These are phyloP conservation scores for Tenebrio molitor DNA, from an alignment of 1,140 invertebrate genomes.

Conservation along the genomic window DNA sequence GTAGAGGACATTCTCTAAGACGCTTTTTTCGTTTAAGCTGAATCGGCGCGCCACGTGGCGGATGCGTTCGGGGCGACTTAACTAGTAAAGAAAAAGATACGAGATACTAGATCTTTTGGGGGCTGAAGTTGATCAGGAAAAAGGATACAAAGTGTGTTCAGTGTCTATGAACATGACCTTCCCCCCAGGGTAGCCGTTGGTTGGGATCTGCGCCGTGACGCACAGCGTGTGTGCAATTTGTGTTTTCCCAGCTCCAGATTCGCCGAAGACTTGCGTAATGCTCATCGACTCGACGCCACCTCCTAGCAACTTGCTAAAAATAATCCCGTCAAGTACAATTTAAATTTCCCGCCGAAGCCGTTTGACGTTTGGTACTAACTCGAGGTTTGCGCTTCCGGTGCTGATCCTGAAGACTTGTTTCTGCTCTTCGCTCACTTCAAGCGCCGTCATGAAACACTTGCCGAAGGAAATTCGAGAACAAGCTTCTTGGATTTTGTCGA, in stretches of 20 bases:
- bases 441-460: constrained; percentile 79
- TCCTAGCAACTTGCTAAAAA: constrained; percentile 78
- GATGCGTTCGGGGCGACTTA: constrained; percentile 80
- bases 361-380: constrained; percentile 70
- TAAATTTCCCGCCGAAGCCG: too few relatives aligned
- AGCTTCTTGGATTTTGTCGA: constrained; percentile 88
- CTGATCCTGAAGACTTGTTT: constrained; percentile 80
- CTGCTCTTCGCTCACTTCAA: constrained; percentile 80
- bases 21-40: constrained; percentile 80
- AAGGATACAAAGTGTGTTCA: constrained; percentile 87
- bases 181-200: constrained; percentile 78
- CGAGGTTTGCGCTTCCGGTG: constrained; percentile 81
- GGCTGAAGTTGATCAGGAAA: constrained; percentile 18
- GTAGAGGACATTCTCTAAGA: constrained; percentile 86
- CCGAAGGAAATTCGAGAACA: constrained; percentile 71
- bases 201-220: constrained; percentile 83
- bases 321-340: too few relatives aligned
- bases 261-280: constrained; percentile 92
- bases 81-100: constrained; percentile 34
- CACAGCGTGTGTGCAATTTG: constrained; percentile 84
- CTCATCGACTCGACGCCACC: constrained; percentile 92
- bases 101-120: not conserved
- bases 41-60: constrained; percentile 83
- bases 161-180: constrained; percentile 87
- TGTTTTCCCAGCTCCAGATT: constrained; percentile 87